These are phyloP conservation scores for Hololepta plana DNA, from an alignment of 2,888 invertebrate genomes.

Conservation along the genomic window DNA sequence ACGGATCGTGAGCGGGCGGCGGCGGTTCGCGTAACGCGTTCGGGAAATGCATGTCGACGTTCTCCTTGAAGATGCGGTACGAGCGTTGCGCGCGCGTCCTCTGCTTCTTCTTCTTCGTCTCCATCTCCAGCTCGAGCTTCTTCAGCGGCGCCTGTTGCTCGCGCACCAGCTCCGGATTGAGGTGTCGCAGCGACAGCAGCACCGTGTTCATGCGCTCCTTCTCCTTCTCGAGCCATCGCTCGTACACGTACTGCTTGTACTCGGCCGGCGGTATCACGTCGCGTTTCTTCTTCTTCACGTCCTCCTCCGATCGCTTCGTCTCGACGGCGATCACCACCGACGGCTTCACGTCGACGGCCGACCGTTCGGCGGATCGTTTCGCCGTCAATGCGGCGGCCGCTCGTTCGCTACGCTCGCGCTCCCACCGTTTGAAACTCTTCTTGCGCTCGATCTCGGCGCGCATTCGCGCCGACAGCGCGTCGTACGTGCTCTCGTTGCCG, in stretches of 20 bases:
- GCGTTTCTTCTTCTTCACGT: slow-evolving; percentile 13
- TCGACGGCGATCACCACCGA: no score
- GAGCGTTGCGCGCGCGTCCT: slow-evolving; percentile 36
- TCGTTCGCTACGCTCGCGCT: slow-evolving; percentile 25
- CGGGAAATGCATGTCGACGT: slow-evolving; percentile 40
- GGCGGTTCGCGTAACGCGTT: slow-evolving; percentile 30
- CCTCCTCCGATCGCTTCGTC: slow-evolving; percentile 14
- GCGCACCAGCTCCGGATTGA: slow-evolving; percentile 38
- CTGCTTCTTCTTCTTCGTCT: slow-evolving; percentile 37
- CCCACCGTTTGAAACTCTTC: slow-evolving; percentile 37
- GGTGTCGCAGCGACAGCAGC: slow-evolving; percentile 42
- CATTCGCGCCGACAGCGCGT: no score
- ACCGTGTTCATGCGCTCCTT: slow-evolving; percentile 43
- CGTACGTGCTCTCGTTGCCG: no score
- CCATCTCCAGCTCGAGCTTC: slow-evolving; percentile 36
- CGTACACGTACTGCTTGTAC: slow-evolving; percentile 24
- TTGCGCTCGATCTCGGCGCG: slow-evolving; percentile 33
- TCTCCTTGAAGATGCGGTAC: slow-evolving; percentile 44
- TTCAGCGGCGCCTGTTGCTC: slow-evolving; percentile 40
- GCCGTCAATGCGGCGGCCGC: slow-evolving; percentile 34
- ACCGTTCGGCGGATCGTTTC: slow-evolving; percentile 18
- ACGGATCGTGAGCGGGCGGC: no score
- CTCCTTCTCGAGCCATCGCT: slow-evolving; percentile 44
- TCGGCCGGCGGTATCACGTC: slow-evolving; percentile 12
- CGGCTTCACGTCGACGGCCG: slow-evolving; percentile 18